phyloP scores from a whole-genome alignment of 2,888 invertebrate species.

The Dasysyrphus tricinctus region DNA sequence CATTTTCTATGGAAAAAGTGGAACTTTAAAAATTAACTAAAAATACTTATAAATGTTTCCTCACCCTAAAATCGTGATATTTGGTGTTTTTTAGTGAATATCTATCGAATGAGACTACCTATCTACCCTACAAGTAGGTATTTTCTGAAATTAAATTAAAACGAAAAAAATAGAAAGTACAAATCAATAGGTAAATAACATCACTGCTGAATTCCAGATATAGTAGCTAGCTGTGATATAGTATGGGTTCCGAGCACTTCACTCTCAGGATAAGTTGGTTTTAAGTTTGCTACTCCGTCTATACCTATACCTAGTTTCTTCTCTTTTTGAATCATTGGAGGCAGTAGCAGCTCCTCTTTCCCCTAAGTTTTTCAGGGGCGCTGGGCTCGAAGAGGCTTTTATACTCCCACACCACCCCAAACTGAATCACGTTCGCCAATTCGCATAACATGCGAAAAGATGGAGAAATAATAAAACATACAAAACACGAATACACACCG shows the following conservation, averaged over 20 bases:
- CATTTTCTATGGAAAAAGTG: too few species aligned
- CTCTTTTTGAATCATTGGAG: slow-evolving; percentile 38
- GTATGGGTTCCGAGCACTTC: slow-evolving; percentile 5
- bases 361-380: slow-evolving; percentile 63
- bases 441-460: slow-evolving; percentile 27
- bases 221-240: too few species aligned
- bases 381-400: slow-evolving; percentile 52
- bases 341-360: slow-evolving; percentile 37
- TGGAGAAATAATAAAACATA: slow-evolving; percentile 36
- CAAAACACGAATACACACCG: slow-evolving; percentile 59
- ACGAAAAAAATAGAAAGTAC: not conserved
- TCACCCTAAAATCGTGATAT: too few species aligned
- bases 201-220: slow-evolving; percentile 1
- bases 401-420: slow-evolving; percentile 17
- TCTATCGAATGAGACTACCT: too few species aligned
- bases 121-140: too few species aligned
- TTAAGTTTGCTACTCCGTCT: not conserved
- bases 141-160: too few species aligned
- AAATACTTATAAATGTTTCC: too few species aligned
- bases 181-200: not conserved
- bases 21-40: too few species aligned
- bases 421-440: slow-evolving; percentile 10
- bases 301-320: not conserved
- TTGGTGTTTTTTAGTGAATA: too few species aligned
- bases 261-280: slow-evolving; percentile 29